Base-by-base conservation (phyloP, 2,797 vertebrate species). In the Protonibea diacanthus region DNA sequence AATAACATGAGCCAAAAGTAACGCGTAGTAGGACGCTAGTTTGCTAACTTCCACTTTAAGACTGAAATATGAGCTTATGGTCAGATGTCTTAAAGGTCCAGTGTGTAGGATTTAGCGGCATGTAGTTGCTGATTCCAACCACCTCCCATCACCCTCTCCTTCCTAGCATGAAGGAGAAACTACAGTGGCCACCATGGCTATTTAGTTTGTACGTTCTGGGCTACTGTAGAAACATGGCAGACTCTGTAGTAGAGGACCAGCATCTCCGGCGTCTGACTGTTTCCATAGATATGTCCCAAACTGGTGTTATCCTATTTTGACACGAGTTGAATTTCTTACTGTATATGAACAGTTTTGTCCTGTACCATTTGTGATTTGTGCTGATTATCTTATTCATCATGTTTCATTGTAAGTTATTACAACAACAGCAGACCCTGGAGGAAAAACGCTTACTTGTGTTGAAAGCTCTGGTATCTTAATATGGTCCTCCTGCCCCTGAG, bases 391-490 rank as follows among this genome's bases (percentile, higher is more conserved):
- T 49, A 20, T 49, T 65, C 7, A 3, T 67, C 27, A 21, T 55
- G 6, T 56, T 74, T 52, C 17, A 49, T 63, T 61, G 21, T 11
- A 56, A 45, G 3, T n/a, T 52, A 9, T 38, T 38, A 38, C 8
- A 10, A 64, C 44, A 21, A 42, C 4, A 5, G 8, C 4, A 5
- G 8, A 56, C 15, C 45, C 27, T 10, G 18, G 25, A n/a, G 59
- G 44, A 71, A 49, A 58, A 13, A 44, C 47, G 11, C 63, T 44
- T 21, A 71, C 69, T 66, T 56, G 17, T 63, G 51, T n/a, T 61
- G 29, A 68, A 58, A 63, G 66, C 55, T 57, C 3, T 38, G 5
- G 23, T n/a, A 6, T 71, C 52, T 74, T 73, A 53, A 49, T 61
- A 21, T 23, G 48, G 52, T 57, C 38, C 40, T 65, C 17, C 4